phyloP scores from a whole-genome alignment of 2,888 invertebrate genomes.

The Dexiosoma caninum region DNA sequence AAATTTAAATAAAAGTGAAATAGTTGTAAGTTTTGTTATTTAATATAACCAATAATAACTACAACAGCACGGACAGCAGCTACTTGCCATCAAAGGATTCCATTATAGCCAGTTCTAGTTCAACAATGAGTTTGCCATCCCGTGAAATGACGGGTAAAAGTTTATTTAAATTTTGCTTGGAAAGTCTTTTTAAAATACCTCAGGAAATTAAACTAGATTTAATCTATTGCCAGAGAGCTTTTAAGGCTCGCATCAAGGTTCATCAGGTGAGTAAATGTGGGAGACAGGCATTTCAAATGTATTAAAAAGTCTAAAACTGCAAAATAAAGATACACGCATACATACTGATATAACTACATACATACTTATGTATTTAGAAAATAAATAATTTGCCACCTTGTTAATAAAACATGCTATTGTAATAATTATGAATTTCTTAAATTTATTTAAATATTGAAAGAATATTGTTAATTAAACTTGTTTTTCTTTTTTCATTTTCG shows the following conservation, averaged over 20 bases:
- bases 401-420: too few relatives aligned
- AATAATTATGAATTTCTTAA: too few relatives aligned
- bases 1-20: slow-evolving; percentile 15
- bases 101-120: slow-evolving; percentile 66
- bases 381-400: too few relatives aligned
- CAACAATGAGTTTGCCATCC: slow-evolving; percentile 41
- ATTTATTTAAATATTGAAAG: too few relatives aligned
- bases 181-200: slow-evolving; percentile 72
- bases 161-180: slow-evolving; percentile 69
- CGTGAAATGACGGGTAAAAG: slow-evolving; percentile 48
- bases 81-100: slow-evolving; percentile 57
- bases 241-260: slow-evolving; percentile 74
- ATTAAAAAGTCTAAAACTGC: slow-evolving; percentile 33
- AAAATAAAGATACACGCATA: slow-evolving; percentile 23
- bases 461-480: too few relatives aligned
- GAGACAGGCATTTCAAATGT: background rate
- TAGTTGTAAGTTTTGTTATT: slow-evolving; percentile 12
- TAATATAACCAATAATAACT: slow-evolving; percentile 32
- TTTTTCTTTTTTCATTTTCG: too few relatives aligned
- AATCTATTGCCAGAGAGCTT: slow-evolving; percentile 75
- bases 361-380: too few relatives aligned
- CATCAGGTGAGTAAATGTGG: slow-evolving; percentile 72
- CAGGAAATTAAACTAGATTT: slow-evolving; percentile 75
- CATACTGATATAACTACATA: background rate
- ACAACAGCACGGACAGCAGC: slow-evolving; percentile 49